These are phyloP conservation scores for Trachymyrmex septentrionalis DNA, from an alignment of 1,140 invertebrate genomes.

Conservation along the genomic window DNA sequence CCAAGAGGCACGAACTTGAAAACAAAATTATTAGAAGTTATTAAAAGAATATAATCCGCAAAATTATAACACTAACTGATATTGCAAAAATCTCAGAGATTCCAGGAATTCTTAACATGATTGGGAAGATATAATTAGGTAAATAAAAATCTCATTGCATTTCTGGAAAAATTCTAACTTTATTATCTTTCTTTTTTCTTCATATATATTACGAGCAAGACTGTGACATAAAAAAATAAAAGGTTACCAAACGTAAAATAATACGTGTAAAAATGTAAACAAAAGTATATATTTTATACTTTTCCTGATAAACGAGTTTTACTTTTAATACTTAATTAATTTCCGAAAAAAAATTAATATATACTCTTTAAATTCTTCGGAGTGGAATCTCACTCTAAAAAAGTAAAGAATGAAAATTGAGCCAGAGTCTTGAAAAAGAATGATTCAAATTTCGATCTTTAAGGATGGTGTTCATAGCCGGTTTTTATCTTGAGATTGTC, in stretches of 20 bases:
- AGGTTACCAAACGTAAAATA: neutral
- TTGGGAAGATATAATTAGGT: neutral
- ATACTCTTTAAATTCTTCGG: too few relatives aligned
- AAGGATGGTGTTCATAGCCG: too few relatives aligned
- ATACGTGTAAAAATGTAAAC: neutral
- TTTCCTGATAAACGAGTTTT: neutral
- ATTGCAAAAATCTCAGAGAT: neutral
- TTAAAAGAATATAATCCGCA: neutral
- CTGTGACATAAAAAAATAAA: neutral
- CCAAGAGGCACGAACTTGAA: too few relatives aligned
- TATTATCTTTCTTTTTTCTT: neutral
- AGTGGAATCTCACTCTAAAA: too few relatives aligned
- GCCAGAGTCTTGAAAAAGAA: too few relatives aligned
- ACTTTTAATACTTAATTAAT: conserved; percentile 5
- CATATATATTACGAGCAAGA: neutral
- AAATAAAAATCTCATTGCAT: conserved; percentile 18
- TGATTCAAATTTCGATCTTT: too few relatives aligned
- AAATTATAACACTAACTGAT: neutral
- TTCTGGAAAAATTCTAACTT: neutral
- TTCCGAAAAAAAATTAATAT: neutral
- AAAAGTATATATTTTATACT: neutral
- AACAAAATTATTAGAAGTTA: neutral
- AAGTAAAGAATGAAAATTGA: too few relatives aligned
- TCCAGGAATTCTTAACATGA: neutral
- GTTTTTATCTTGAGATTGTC: too few relatives aligned